Evolutionary conservation across 2,797 vertebrate species (phyloP).

Genomic region (Sebastes nivosus): DNA sequence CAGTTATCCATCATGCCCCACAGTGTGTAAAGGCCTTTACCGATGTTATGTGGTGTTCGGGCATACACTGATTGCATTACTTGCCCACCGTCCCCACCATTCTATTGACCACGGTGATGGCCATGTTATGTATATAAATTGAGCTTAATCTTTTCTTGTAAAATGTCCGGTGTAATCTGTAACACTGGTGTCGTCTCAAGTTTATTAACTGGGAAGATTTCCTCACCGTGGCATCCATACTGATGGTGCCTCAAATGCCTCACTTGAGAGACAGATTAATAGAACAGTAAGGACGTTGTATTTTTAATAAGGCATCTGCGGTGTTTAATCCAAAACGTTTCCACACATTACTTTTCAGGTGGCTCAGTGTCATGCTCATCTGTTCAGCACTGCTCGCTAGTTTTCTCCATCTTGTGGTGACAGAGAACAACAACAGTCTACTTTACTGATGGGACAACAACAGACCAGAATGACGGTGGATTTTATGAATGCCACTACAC

Average conservation of each 20-base stretch:
- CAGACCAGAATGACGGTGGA: not conserved
- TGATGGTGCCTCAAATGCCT: not conserved
- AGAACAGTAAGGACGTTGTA: not conserved
- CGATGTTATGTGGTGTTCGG: too few relatives aligned
- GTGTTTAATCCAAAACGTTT: not conserved
- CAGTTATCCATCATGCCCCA: rapidly evolving
- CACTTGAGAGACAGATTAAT: not conserved
- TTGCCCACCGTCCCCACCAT: too few relatives aligned
- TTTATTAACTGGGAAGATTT: too few relatives aligned
- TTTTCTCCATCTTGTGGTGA: not conserved
- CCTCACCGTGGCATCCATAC: not conserved
- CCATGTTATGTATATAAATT: too few relatives aligned
- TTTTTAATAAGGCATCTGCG: not conserved
- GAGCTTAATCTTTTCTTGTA: too few relatives aligned
- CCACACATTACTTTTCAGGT: not conserved
- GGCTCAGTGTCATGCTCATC: not conserved
- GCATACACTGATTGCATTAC: too few relatives aligned
- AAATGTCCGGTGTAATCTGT: too few relatives aligned
- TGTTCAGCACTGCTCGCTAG: not conserved
- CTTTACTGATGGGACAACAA: not conserved
- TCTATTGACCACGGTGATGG: too few relatives aligned
- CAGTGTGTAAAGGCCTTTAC: too few relatives aligned
- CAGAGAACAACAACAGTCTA: not conserved
- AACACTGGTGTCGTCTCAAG: too few relatives aligned
- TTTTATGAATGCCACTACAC: not conserved